These are phyloP conservation scores for Petaurus breviceps DNA, from an alignment of 2,113 vertebrate species.

Conservation along the genomic window DNA sequence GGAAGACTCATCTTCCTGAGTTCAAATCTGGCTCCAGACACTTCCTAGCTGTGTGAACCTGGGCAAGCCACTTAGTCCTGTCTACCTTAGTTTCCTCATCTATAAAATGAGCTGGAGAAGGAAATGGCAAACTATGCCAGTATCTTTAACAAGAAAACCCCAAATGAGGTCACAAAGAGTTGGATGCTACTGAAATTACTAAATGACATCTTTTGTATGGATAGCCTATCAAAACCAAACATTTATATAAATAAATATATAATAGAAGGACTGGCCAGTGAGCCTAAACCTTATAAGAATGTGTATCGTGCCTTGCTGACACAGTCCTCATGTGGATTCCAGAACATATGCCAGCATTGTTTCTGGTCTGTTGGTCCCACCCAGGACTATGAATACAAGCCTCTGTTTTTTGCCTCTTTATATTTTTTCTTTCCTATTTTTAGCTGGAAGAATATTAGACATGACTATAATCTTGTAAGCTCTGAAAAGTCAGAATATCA, in stretches of 20 bases:
- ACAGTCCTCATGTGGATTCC: background rate
- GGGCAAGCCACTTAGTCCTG: too few relatives aligned
- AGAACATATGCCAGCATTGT: background rate
- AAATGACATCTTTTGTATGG: background rate
- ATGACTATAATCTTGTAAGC: background rate
- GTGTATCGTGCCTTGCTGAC: background rate
- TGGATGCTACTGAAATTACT: background rate
- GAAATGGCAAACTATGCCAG: too few relatives aligned
- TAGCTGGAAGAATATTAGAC: background rate
- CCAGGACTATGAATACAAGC: background rate
- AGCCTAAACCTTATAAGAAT: background rate
- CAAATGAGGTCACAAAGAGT: background rate
- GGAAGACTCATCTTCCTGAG: background rate
- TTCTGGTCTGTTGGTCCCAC: background rate
- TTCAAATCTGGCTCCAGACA: background rate
- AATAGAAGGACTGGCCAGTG: background rate
- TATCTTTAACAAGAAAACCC: background rate
- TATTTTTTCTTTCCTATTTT: background rate
- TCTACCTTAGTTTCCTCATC: too few relatives aligned
- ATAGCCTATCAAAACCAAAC: too few relatives aligned
- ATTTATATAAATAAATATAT: background rate
- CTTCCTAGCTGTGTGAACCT: background rate
- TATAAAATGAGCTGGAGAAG: too few relatives aligned
- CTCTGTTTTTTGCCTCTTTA: background rate
- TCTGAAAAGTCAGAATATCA: background rate